These are phyloP conservation scores for Dolichotis patagonum DNA, from an alignment of 2,113 vertebrate species.

Conservation along the genomic window DNA sequence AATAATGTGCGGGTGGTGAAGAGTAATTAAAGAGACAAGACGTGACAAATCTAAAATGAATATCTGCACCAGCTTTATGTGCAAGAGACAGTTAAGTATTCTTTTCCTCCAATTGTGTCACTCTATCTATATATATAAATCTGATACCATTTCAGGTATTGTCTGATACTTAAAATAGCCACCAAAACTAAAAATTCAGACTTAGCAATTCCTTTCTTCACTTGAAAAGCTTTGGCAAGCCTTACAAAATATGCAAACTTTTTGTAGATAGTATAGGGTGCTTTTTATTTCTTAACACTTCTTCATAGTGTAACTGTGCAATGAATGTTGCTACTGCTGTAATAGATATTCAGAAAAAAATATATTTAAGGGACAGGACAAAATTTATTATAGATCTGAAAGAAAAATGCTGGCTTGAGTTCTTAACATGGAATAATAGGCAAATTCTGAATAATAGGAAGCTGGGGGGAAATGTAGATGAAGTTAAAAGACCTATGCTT, in stretches of 20 bases:
- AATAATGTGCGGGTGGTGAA: not conserved
- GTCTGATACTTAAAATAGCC: not conserved
- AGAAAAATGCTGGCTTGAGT: slow-evolving; percentile 28
- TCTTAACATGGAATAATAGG: not conserved
- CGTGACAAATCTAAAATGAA: not conserved
- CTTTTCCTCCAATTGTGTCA: not conserved
- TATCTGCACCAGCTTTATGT: not conserved
- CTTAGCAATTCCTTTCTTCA: not conserved
- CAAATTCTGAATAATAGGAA: slow-evolving; percentile 28
- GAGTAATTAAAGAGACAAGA: not conserved
- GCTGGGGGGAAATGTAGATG: not conserved
- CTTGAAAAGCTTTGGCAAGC: not conserved
- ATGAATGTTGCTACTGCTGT: slow-evolving; percentile 22
- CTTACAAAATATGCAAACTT: not conserved
- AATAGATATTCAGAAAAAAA: slow-evolving; percentile 42
- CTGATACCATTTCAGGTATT: not conserved
- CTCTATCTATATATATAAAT: not conserved
- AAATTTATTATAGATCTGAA: slow-evolving; percentile 44
- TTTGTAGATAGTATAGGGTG: not conserved
- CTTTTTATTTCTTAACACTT: slow-evolving; percentile 24
- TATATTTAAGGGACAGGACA: slow-evolving; percentile 5
- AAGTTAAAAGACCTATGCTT: slow-evolving; percentile 15
- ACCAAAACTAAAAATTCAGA: not conserved
- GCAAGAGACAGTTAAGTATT: not conserved
- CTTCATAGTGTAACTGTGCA: not conserved